These are phyloP conservation scores for Leptinotarsa juncta DNA, from an alignment of 2,888 invertebrate species.

Conservation along the genomic window DNA sequence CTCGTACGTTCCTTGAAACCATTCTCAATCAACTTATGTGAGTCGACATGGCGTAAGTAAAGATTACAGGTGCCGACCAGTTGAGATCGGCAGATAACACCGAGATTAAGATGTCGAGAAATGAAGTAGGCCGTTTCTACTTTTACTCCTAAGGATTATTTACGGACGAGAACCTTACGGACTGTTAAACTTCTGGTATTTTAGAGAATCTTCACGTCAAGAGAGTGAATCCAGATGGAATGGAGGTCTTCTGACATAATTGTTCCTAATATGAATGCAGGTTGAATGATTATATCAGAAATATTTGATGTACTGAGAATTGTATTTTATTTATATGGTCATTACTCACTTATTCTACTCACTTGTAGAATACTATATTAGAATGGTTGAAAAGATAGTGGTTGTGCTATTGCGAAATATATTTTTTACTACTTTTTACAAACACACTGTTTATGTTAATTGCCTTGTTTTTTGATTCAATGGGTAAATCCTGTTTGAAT, in stretches of 20 bases:
- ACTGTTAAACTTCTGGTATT: slow-evolving; percentile 18
- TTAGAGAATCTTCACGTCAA: background rate
- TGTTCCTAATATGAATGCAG: background rate
- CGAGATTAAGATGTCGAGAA: slow-evolving; percentile 54
- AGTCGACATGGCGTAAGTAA: slow-evolving; percentile 53
- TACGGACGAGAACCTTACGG: slow-evolving; percentile 28
- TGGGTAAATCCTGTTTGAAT: too few species aligned
- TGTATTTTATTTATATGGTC: too few species aligned
- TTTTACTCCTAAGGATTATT: slow-evolving; percentile 32
- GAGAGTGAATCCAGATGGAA: slow-evolving; percentile 9
- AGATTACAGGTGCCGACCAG: slow-evolving; percentile 53
- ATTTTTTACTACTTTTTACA: too few species aligned
- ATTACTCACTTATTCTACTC: too few species aligned
- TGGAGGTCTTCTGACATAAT: background rate
- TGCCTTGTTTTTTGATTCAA: too few species aligned
- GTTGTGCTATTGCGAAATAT: too few species aligned
- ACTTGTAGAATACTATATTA: too few species aligned
- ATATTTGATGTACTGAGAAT: too few species aligned
- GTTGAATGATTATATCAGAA: background rate
- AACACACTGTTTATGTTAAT: too few species aligned
- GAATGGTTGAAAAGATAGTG: too few species aligned
- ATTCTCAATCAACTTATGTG: slow-evolving; percentile 39
- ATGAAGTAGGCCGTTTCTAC: slow-evolving; percentile 39
- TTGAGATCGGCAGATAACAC: slow-evolving; percentile 54
- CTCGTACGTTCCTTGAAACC: background rate